These are phyloP conservation scores for Galago senegalensis DNA, from an alignment of 2,797 vertebrate species.

Conservation along the genomic window DNA sequence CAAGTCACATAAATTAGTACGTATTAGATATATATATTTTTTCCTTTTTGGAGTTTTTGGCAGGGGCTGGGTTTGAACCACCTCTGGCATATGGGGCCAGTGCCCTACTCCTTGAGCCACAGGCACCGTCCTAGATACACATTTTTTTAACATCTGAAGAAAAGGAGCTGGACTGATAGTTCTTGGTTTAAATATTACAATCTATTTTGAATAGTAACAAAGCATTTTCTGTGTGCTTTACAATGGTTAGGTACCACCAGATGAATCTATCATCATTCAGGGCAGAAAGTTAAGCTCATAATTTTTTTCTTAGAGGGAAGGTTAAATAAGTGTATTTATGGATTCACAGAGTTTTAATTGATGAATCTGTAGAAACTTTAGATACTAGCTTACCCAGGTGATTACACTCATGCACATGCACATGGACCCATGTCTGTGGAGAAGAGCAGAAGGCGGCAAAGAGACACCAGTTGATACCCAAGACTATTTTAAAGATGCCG, in stretches of 20 bases:
- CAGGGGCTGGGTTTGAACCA: no score
- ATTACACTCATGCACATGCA: not conserved
- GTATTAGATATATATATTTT: not conserved
- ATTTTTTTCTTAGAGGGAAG: not conserved
- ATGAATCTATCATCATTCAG: not conserved
- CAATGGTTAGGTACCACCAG: not conserved
- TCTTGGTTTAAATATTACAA: not conserved
- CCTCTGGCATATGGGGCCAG: no score
- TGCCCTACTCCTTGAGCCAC: no score
- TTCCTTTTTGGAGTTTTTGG: no score
- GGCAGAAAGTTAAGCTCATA: not conserved
- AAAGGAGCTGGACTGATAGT: not conserved
- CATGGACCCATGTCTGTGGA: no score
- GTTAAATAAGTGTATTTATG: constrained; percentile 2
- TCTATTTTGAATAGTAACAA: not conserved
- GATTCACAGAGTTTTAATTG: not conserved
- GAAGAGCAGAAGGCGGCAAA: not conserved
- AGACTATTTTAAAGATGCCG: not conserved
- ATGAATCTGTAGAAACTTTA: not conserved
- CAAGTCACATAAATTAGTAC: not conserved
- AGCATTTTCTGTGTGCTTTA: not conserved
- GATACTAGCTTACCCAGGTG: not conserved
- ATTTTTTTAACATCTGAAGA: not conserved
- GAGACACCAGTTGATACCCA: not conserved
- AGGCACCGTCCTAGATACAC: not conserved